phyloP scores from a whole-genome alignment of 2,797 vertebrate genomes.

The Myotis vivesi region DNA sequence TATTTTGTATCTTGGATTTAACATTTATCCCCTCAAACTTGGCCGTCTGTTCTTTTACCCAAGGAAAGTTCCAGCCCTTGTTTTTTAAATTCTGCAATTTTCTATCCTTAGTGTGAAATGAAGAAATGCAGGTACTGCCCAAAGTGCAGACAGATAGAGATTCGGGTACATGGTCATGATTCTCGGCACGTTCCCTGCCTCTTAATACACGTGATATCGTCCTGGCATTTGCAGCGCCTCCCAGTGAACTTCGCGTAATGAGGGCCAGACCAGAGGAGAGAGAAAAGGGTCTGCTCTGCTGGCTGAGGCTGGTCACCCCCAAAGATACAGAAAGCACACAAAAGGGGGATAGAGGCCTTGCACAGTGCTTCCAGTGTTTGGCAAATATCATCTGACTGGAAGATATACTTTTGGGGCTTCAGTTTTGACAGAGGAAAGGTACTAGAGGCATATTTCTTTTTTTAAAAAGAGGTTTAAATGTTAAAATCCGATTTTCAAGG shows the following conservation, averaged over 20 bases:
- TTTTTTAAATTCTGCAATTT: neutral
- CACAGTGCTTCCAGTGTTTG: neutral
- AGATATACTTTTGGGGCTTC: neutral
- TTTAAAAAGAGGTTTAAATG: neutral
- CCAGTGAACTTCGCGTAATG: neutral
- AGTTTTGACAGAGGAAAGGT: slow-evolving; percentile 3
- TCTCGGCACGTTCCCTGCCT: neutral
- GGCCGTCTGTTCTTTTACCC: neutral
- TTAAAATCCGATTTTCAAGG: neutral
- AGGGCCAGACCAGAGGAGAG: neutral
- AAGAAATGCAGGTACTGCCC: neutral
- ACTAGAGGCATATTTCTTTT: neutral
- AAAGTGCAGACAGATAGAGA: neutral
- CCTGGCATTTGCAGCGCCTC: neutral
- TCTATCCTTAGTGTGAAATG: neutral
- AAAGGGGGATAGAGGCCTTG: neutral
- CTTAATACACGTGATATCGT: neutral
- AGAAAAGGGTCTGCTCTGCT: neutral
- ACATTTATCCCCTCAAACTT: neutral
- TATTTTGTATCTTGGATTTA: neutral
- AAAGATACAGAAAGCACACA: neutral
- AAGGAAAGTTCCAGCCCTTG: neutral
- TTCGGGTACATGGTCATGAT: neutral
- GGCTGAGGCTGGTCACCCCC: neutral
- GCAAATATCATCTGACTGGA: neutral